These are phyloP conservation scores for Nestor notabilis DNA, from an alignment of 2,113 vertebrate species.

Conservation along the genomic window DNA sequence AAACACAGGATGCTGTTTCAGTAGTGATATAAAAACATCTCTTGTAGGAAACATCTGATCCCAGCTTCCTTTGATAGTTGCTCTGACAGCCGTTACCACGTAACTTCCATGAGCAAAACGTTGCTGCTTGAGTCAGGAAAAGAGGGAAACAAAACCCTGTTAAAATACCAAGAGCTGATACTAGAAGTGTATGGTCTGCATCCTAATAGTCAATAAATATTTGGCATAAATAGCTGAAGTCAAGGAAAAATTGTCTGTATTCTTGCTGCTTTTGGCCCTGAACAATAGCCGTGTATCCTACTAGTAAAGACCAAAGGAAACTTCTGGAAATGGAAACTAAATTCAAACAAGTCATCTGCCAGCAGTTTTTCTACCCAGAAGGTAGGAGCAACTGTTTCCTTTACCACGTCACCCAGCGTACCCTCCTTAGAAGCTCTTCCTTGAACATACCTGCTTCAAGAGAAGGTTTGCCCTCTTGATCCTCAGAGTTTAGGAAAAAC, in stretches of 20 bases:
- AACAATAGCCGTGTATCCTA: background rate
- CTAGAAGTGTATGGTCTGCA: background rate
- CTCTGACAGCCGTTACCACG: background rate
- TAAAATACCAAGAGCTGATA: background rate
- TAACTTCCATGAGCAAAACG: background rate
- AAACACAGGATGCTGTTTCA: background rate
- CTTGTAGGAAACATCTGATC: background rate
- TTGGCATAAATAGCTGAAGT: background rate
- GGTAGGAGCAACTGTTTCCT: background rate
- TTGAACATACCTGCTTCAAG: background rate
- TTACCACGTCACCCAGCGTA: rapidly evolving
- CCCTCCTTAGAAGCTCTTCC: background rate
- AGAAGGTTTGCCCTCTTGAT: background rate
- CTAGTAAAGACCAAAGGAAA: background rate
- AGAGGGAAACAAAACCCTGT: background rate
- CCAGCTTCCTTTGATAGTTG: background rate
- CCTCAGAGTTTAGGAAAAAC: background rate
- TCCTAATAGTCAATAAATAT: background rate
- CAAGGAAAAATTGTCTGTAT: background rate
- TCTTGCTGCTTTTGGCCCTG: background rate
- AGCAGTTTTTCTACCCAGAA: background rate
- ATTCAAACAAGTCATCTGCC: background rate
- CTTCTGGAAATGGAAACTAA: background rate
- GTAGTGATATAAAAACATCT: background rate
- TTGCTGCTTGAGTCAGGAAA: background rate